These are phyloP conservation scores for Ormyrus pomaceus DNA, from an alignment of 2,888 invertebrate species.

Conservation along the genomic window DNA sequence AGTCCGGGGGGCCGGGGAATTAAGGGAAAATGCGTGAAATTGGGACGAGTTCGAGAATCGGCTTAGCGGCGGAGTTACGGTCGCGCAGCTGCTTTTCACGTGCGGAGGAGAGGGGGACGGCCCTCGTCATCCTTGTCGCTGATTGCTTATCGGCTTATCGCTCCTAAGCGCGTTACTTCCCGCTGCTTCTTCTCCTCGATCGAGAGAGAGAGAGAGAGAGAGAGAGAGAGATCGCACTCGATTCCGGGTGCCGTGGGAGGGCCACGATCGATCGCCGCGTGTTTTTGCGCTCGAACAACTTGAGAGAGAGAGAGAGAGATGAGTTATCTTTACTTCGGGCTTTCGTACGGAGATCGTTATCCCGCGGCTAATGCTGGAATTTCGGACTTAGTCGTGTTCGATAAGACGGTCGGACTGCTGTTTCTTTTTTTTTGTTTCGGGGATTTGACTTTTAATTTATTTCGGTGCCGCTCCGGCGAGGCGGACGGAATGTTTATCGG, in stretches of 20 bases:
- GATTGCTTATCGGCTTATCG: slow-evolving; percentile 56
- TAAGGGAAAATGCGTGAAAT: slow-evolving; percentile 50
- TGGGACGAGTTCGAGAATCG: slow-evolving; percentile 49
- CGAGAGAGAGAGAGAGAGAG: slow-evolving; percentile 8
- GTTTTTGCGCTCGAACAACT: background rate
- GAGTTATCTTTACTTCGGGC: no score
- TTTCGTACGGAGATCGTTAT: no score
- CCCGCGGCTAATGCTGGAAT: no score
- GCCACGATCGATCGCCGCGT: slow-evolving; percentile 7
- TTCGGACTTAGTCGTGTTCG: background rate
- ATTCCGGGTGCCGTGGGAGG: background rate
- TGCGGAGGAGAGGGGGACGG: background rate
- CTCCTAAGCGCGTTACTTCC: slow-evolving; percentile 37
- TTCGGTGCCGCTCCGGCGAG: no score
- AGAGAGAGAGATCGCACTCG: slow-evolving; percentile 11
- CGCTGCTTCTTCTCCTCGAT: slow-evolving; percentile 22
- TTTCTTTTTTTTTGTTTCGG: no score
- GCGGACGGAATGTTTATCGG: no score
- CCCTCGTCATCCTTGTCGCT: slow-evolving; percentile 16
- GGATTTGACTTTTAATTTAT: no score
- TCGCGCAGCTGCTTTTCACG: slow-evolving; percentile 21
- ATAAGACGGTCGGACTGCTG: background rate
- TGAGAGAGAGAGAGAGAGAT: no score
- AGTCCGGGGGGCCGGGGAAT: no score
- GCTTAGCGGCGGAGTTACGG: slow-evolving; percentile 45